Base-by-base conservation (phyloP, 2,888 invertebrate species). In the Drosophila mercatorum region DNA sequence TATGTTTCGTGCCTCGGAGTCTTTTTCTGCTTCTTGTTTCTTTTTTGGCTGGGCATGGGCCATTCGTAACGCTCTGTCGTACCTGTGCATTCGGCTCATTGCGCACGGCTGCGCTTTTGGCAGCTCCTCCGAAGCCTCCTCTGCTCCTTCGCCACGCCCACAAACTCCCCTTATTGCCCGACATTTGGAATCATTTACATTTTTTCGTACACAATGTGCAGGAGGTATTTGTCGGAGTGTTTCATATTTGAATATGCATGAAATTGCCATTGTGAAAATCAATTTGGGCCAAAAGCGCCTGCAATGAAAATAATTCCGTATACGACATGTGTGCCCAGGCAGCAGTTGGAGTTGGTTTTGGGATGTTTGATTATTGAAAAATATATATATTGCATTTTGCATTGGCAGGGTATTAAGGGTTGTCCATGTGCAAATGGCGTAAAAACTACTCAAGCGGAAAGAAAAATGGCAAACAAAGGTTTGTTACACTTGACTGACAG, bases 91-190 rank as follows among this genome's bases (percentile, higher is more conserved):
- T 65, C 84, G 87, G 71, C 67, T 83, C 80, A 81, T 84, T 89
- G 83, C 84, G 84, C 84, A 86, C 89, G 89, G 89, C 77, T 88
- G 84, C 89, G 81, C 84, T 81, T 84, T 78, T 83, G 76, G 70
- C 79, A 70, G 60, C 31, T 59, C 26, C 31, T 49, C 41, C 34
- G 22, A 64, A 63, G 66, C 52, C 26, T 14, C 14, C 56, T 47
- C 65, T 47, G 34, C 34, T 43, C 28, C 40, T 14, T 7, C 1
- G 28, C 34, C 26, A 3, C 47, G 31, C 10, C 38, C 43, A 5
- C 31, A 7, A 7, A 11, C 31, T 46, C 65, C 56, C 41, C 53
- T 22, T 74, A 40, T 55, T 56, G 69, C 60, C 56, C 43, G 14
- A 14, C 46, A 26, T 44, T 59, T 78, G 68, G 64, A 80, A 83